Conservation (phyloP, 2,113 vertebrate species). For the Anguilla japonica region DNA sequence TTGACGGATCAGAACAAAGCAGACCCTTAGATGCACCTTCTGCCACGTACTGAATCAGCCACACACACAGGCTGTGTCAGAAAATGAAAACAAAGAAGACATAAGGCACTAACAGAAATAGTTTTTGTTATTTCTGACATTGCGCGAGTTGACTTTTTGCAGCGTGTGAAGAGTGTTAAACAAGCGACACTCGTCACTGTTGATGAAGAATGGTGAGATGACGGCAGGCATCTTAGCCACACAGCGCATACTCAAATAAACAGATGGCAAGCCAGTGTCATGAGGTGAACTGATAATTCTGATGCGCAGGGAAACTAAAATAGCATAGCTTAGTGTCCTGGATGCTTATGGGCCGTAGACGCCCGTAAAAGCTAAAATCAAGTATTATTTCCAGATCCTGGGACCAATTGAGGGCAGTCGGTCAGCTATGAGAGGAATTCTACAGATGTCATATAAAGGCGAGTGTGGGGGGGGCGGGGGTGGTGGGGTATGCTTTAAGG, state of each 20-base stretch:
- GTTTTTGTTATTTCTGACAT: not conserved
- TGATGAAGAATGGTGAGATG: not conserved
- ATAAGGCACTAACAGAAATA: not conserved
- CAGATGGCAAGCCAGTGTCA: not conserved
- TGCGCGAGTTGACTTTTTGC: not conserved
- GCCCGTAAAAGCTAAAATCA: not conserved
- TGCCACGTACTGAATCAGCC: not conserved
- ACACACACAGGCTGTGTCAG: not conserved
- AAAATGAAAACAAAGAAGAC: not conserved
- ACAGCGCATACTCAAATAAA: not conserved
- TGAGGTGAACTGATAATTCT: not conserved
- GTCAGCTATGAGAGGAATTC: no score
- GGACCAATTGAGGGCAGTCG: not conserved
- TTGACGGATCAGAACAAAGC: not conserved
- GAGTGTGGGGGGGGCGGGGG: no score
- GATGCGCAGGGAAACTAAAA: not conserved
- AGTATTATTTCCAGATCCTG: not conserved
- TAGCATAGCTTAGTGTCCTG: not conserved
- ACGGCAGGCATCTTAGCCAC: not conserved
- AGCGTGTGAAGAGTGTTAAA: not conserved
- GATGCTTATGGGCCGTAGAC: not conserved
- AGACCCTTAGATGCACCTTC: no score
- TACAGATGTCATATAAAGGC: no score
- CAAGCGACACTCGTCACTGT: not conserved
- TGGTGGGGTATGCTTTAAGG: no score